Base-by-base conservation (phyloP, 2,113 vertebrate genomes). In the Melierax canorus region DNA sequence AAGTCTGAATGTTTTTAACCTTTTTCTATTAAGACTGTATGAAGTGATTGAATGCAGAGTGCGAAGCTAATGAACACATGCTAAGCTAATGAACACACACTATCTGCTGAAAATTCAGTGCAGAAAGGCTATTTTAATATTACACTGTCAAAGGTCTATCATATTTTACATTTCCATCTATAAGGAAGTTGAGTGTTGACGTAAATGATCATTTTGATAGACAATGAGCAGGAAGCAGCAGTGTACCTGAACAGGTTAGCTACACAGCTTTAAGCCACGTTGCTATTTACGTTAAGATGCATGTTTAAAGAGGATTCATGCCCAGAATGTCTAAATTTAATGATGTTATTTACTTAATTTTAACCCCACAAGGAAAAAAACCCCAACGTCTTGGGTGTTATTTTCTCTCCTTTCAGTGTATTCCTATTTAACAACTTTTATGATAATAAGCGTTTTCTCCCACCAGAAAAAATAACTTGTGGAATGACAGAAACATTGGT, bases 1-100 rank as follows among this genome's bases (percentile, higher is more conserved):
- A 68, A 41, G 50, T 51, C 53, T 10, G 66, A 84, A 78, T 2
- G 2, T 50, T 73, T 94, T 86, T 86, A 91, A 94, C 93, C 92
- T 96, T 95, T 60, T 97, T 38, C 53, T 93, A 15, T 93, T 89
- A 88, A 36, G 79, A 66, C 10, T 23, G 69, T 53, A 77, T 48
- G 63, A 81, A 85, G 84, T 38, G 86, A 72, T 0, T 4, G 53
- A 50, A 63, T 16, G 51, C 66, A 81, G 93, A 93, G 27, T 10
- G 13, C 1, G 4, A 43, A 16, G 30, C 53, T 79, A 88, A 79
- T 21, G 55, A 88, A 62, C 39, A 68, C 55, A 48, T 0, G 0
- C 29, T 29, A 41, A 18, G 29, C 53, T 79, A 88, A 79, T 24
- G 51, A 90, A 62, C 45, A 68, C 58, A 45, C 0, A 0, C 29